Evolutionary conservation across 2,888 invertebrate species (phyloP).

Genomic region (Alviniconcha strummeri): DNA sequence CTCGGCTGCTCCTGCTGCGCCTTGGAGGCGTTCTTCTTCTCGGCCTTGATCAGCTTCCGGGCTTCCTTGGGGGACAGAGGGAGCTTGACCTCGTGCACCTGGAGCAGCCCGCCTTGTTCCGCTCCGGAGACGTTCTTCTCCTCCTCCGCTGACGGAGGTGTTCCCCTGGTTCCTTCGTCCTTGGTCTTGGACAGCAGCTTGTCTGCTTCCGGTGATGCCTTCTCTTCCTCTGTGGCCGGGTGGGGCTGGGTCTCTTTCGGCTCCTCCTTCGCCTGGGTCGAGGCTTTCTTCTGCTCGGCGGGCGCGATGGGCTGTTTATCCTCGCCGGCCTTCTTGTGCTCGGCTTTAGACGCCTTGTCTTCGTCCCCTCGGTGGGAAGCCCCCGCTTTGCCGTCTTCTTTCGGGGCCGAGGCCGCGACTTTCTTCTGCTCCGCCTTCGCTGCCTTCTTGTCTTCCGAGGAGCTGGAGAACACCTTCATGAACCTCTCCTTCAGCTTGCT

Average conservation of each 20-base stretch:
- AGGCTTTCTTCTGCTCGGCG: neutral
- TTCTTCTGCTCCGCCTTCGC: conserved; percentile 17
- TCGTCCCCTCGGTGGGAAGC: neutral
- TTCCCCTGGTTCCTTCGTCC: neutral
- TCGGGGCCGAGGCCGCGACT: neutral
- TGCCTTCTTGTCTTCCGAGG: conserved; percentile 8
- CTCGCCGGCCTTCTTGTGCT: neutral
- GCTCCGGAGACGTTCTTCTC: neutral
- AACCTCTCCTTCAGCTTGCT: conserved; percentile 24
- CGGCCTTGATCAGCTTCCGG: conserved; percentile 20
- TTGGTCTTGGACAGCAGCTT: too few species aligned
- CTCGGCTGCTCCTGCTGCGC: neutral
- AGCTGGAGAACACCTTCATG: conserved; percentile 9
- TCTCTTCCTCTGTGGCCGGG: too few species aligned
- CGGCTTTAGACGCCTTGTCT: neutral
- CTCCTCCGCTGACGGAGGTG: neutral
- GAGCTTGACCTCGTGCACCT: conserved; percentile 4
- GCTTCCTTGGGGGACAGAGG: conserved; percentile 16
- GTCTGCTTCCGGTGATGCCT: too few species aligned
- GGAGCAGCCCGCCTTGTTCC: neutral
- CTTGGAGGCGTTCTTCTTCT: conserved; percentile 17
- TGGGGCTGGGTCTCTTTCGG: too few species aligned
- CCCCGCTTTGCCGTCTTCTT: neutral
- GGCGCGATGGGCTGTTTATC: neutral
- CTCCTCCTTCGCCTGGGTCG: too few species aligned